Evolutionary conservation across 2,113 vertebrate genomes (phyloP).

Genomic region (Periophthalmodon schlosseri): DNA sequence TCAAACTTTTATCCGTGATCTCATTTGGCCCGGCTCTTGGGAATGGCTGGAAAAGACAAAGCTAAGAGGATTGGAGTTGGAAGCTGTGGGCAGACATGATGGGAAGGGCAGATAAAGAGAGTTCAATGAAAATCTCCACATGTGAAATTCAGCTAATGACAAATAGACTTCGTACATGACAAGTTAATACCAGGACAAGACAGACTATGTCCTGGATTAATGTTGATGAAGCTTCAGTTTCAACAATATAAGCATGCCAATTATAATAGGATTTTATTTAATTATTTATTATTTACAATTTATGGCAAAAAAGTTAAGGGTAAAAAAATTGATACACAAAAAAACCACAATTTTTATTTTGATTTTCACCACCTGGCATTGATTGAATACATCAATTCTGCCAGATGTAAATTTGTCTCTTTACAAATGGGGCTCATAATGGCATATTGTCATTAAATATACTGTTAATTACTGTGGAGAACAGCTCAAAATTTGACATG

Average conservation of each 20-base stretch:
- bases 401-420: background rate
- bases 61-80: slow-evolving; percentile 50
- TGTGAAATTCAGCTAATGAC: slow-evolving; percentile 17
- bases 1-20: slow-evolving; percentile 58
- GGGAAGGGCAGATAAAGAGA: slow-evolving; percentile 34
- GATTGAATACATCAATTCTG: no score
- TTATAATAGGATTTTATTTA: background rate
- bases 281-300: no score
- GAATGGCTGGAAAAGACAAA: slow-evolving; percentile 50
- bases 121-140: slow-evolving; percentile 20
- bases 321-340: no score
- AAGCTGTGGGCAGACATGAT: slow-evolving; percentile 47
- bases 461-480: background rate
- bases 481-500: background rate
- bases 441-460: background rate
- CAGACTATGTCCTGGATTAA: background rate
- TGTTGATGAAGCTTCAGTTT: background rate
- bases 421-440: background rate
- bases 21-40: slow-evolving; percentile 43
- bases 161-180: background rate
- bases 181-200: background rate
- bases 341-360: no score
- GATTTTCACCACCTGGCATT: no score
- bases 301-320: no score
- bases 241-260: background rate